phyloP scores from a whole-genome alignment of 2,888 invertebrate species.

The Eupithecia vulgata region DNA sequence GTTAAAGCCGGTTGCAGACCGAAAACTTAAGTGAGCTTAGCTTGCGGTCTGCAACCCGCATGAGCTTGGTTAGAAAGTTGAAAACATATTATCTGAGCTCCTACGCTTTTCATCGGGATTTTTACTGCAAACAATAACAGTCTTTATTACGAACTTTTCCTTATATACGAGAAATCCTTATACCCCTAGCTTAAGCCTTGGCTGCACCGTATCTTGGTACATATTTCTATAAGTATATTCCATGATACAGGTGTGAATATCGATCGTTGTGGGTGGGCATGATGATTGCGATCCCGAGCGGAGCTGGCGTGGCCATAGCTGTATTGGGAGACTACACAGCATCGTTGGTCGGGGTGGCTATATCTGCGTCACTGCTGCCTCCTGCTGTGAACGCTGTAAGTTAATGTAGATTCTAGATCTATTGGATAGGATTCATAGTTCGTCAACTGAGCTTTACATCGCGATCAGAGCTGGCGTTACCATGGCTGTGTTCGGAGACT shows the following conservation, averaged over 20 bases:
- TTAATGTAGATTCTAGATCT: constrained; percentile 28
- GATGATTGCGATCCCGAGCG: constrained; percentile 90
- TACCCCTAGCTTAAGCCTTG: not conserved
- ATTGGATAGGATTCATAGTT: too few relatives aligned
- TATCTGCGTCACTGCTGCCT: constrained; percentile 91
- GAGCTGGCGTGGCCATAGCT: constrained; percentile 90
- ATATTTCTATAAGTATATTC: not conserved
- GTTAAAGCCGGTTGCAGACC: too few relatives aligned
- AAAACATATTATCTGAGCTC: not conserved
- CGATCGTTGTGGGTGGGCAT: constrained; percentile 88
- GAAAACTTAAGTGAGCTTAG: too few relatives aligned
- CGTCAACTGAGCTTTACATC: constrained; percentile 52
- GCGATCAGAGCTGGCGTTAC: constrained; percentile 92
- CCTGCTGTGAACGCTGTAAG: constrained; percentile 91
- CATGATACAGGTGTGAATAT: constrained; percentile 82
- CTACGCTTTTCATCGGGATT: not conserved
- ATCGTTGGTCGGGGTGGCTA: constrained; percentile 91
- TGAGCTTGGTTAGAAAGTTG: not conserved
- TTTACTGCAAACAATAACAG: too few relatives aligned
- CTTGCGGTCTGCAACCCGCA: too few relatives aligned
- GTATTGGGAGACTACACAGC: constrained; percentile 91
- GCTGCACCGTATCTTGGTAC: not conserved
- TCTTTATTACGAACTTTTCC: not conserved
- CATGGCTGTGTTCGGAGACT: constrained; percentile 89
- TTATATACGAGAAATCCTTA: not conserved